Base-by-base conservation (phyloP, 2,888 invertebrate species). In the Zygaena filipendulae region DNA sequence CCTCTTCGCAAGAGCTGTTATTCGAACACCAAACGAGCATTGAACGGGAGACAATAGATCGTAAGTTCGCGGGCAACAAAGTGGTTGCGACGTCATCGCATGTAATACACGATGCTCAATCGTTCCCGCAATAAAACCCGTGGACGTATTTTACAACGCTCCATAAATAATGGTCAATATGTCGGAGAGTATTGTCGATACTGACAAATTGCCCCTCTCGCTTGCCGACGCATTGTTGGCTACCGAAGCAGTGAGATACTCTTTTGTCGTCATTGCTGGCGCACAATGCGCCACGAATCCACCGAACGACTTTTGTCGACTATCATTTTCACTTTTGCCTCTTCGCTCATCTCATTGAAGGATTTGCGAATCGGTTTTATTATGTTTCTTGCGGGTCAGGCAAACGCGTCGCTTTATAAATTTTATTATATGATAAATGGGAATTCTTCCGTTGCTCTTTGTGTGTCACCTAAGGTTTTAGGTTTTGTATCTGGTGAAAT, bases 161-260 rank as follows among this genome's bases (percentile, higher is more conserved):
- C 61, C 69, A 77, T 79, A 79, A 77, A 79, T 79, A 77, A 75
- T 77, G 75, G 72, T 68, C 77, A 75, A 75, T 77, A 72, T 68
- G 72, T 71, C 77, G 70, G 48, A 53, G 57, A 48, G 67, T 46
- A 69, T 79, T 77, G 79, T 79, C 72, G 74, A 74, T 59, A 49
- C 60, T 77, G 79, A 79, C 79, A 79, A 79, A 79, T 79, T 77
- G 66, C 69, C 53, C 51, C 53, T 60, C 64, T 64, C 63, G 64
- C 64, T 60, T 52, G 64, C 71, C 63, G 68, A 64, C 59, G 57
- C 61, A 67, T 75, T 74, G 77, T 75, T 57, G 50, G 58, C 67
- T 60, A 58, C 67, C 53, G 62, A 58, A 52, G 53, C 57, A 52
- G 48, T 53, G 54, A 45, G 42, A 53, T 47, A 62, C 59, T 63